Conservation (phyloP, 2,888 invertebrate species). For the Metacarcinus magister region DNA sequence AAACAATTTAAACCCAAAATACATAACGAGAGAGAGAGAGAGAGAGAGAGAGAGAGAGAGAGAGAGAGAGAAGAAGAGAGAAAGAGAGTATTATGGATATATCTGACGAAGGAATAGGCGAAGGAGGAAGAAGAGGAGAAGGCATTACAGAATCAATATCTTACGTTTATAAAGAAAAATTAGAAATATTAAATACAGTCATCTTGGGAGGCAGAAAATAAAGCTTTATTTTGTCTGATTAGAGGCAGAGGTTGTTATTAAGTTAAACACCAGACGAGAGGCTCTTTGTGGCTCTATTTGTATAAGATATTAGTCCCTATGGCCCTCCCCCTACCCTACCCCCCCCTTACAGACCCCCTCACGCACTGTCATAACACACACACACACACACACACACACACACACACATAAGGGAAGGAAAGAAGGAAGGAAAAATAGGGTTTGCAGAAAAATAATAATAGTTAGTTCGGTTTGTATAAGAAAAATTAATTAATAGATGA, state of each 20-base stretch:
- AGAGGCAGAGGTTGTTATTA: constrained; percentile 1
- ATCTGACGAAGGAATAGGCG: neutral
- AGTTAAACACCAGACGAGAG: constrained; percentile 36
- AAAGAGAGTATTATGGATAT: neutral
- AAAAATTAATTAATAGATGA: no score
- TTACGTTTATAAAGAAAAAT: no score
- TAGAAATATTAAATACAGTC: no score
- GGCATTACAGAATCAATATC: neutral
- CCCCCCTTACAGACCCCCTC: constrained; percentile 39
- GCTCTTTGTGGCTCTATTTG: constrained; percentile 54
- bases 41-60: neutral
- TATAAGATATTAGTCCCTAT: constrained; percentile 60
- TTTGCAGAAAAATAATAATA: no score
- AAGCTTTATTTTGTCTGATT: neutral
- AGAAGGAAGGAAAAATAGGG: no score
- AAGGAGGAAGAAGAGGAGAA: neutral
- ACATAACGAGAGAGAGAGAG: neutral
- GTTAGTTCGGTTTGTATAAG: no score
- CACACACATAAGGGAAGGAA: no score
- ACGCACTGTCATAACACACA: constrained; percentile 15
- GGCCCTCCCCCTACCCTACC: constrained; percentile 30
- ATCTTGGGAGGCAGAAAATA: neutral
- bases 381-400: neutral
- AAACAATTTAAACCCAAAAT: neutral
- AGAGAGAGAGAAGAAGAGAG: constrained; percentile 20